Conservation (phyloP, 2,113 vertebrate species). For the Argyrosomus japonicus region DNA sequence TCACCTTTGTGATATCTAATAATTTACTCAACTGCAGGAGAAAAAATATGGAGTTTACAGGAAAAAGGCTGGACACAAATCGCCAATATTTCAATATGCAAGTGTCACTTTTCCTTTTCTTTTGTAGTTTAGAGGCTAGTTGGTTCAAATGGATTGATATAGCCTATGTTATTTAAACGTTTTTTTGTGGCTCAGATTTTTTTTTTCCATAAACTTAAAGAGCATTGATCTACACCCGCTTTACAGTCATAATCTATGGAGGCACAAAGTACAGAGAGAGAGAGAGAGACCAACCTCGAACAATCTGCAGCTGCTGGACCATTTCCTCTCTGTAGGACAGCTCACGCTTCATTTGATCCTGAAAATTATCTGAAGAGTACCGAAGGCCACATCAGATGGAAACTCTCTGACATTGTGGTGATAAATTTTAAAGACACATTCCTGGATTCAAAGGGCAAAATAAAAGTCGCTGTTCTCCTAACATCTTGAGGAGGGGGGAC, state of each 20-base stretch:
- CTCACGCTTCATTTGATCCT: constrained; percentile 99
- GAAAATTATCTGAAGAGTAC: constrained; percentile 94
- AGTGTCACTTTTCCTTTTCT: constrained; percentile 81
- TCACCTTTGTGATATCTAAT: constrained; percentile 60
- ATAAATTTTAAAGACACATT: constrained; percentile 39
- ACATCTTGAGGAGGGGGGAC: neutral
- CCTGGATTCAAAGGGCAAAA: constrained; percentile 21
- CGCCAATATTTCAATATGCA: constrained; percentile 75
- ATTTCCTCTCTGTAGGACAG: constrained; percentile 98
- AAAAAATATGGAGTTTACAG: constrained; percentile 55
- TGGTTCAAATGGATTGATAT: constrained; percentile 26
- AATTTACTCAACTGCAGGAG: constrained; percentile 40
- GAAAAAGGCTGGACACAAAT: constrained; percentile 55
- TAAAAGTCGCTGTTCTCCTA: neutral
- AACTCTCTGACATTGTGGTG: constrained; percentile 48
- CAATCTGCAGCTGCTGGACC: constrained; percentile 99
- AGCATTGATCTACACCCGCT: constrained; percentile 63
- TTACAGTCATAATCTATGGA: constrained; percentile 41
- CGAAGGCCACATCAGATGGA: constrained; percentile 67
- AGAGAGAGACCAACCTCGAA: constrained; percentile 88
- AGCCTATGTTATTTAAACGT: constrained; percentile 13
- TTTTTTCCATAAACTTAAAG: constrained; percentile 48
- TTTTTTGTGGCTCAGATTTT: neutral
- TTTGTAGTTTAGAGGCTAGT: constrained; percentile 3
- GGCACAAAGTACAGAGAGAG: constrained; percentile 27